Percentiles rank a stretch among this genome's conserved stretches.
Conservation (phyloP, 2,888 invertebrate genomes). For the Campoplex nolae region DNA sequence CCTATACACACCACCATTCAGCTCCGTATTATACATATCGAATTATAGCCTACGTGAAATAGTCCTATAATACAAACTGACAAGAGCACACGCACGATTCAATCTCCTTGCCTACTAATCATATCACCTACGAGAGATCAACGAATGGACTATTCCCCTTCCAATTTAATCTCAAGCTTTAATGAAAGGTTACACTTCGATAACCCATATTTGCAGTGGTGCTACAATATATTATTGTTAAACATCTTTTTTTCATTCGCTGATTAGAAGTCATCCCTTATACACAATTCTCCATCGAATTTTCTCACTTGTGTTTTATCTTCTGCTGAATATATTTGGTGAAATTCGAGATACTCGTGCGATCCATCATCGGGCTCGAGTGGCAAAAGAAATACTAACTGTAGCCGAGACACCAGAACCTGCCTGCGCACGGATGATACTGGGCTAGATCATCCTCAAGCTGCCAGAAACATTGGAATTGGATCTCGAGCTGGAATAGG, state of each 20-base stretch:
- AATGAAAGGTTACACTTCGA: background rate
- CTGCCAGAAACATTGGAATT: conserved; percentile 8
- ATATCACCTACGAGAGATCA: conserved; percentile 18
- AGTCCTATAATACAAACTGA: conserved; percentile 10
- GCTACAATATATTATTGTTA: background rate
- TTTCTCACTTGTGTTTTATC: background rate
- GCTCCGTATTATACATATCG: conserved; percentile 26
- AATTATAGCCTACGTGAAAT: conserved; percentile 15
- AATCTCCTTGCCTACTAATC: conserved; percentile 58
- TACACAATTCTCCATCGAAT: no score
- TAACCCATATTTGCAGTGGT: background rate
- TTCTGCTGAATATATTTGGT: background rate
- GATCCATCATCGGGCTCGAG: background rate
- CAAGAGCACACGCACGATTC: conserved; percentile 70
- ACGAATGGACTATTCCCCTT: conserved; percentile 11
- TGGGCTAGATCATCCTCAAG: background rate
- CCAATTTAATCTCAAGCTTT: conserved; percentile 46
- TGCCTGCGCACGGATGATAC: conserved; percentile 3
- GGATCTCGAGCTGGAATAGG: conserved; percentile 12
- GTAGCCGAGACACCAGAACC: background rate
- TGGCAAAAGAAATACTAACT: background rate
- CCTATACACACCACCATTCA: conserved; percentile 16
- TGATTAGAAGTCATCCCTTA: background rate
- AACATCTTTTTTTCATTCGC: background rate
- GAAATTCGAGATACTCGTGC: no score